Evolutionary conservation across 1,140 invertebrate genomes (phyloP).

Genomic region (Cecropterus lyciades): DNA sequence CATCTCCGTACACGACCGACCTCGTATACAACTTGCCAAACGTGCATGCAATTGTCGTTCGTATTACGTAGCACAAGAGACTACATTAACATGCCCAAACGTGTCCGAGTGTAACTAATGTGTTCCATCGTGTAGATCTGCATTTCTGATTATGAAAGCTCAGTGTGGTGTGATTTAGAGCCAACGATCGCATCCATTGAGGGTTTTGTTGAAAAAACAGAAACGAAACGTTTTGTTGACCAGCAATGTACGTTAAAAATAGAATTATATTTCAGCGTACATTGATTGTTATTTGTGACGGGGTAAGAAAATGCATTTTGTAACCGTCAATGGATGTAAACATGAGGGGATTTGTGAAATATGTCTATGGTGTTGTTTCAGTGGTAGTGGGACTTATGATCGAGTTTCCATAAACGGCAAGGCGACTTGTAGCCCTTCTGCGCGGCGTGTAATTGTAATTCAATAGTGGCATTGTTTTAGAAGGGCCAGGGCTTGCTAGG

Average conservation of each 20-base stretch:
- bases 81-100: constrained; percentile 28
- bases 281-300: constrained; percentile 1
- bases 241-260: not conserved
- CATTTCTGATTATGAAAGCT: constrained; percentile 18
- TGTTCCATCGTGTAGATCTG: constrained; percentile 14
- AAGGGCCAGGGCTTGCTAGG: constrained; percentile 19
- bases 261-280: not conserved
- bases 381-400: constrained; percentile 32
- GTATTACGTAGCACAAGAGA: constrained; percentile 22
- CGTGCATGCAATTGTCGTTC: constrained; percentile 22
- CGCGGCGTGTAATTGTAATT: constrained; percentile 41
- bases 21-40: constrained; percentile 27
- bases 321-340: not conserved
- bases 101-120: constrained; percentile 22
- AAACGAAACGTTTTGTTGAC: not conserved
- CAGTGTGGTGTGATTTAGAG: not conserved
- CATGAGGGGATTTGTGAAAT: not conserved
- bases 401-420: constrained; percentile 51
- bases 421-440: constrained; percentile 31
- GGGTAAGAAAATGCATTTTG: not conserved
- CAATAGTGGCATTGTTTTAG: constrained; percentile 34
- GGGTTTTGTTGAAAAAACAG: not conserved
- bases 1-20: constrained; percentile 13
- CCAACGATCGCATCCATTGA: not conserved
- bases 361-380: not conserved